Conservation (phyloP, 2,797 vertebrate genomes). For the Anguilla marmorata region DNA sequence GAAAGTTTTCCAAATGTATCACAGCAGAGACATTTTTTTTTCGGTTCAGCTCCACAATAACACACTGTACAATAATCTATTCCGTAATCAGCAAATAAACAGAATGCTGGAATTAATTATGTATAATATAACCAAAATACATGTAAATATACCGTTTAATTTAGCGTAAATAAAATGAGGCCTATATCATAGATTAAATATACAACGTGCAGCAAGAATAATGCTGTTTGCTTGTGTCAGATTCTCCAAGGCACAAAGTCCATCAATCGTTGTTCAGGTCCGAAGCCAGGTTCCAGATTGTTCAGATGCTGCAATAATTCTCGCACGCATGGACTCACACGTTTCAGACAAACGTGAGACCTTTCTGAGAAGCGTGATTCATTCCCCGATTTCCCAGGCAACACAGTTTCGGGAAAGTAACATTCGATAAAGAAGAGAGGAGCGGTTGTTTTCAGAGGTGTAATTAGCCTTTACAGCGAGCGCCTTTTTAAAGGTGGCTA, state of each 20-base stretch:
- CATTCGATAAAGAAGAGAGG: constrained; percentile 1
- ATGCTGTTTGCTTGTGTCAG: neutral
- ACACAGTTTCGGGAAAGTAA: neutral
- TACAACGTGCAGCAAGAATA: neutral
- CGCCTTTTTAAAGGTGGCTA: neutral
- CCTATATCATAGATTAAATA: neutral
- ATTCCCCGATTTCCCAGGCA: constrained; percentile 6
- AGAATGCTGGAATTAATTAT: neutral
- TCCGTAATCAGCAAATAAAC: neutral
- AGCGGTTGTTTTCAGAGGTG: neutral
- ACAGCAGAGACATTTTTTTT: neutral
- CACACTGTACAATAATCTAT: neutral
- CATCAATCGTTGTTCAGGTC: neutral
- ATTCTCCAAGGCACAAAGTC: neutral
- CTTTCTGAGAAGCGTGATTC: neutral
- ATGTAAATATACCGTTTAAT: neutral
- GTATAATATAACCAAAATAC: neutral
- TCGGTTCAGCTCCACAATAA: neutral
- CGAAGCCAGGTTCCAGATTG: neutral
- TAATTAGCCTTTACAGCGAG: neutral
- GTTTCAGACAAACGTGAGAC: neutral
- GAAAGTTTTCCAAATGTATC: neutral
- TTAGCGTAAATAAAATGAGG: neutral
- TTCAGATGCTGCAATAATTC: neutral
- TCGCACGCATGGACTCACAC: neutral